Base-by-base conservation (phyloP, 2,888 invertebrate genomes). In the Trissolcus japonicus region DNA sequence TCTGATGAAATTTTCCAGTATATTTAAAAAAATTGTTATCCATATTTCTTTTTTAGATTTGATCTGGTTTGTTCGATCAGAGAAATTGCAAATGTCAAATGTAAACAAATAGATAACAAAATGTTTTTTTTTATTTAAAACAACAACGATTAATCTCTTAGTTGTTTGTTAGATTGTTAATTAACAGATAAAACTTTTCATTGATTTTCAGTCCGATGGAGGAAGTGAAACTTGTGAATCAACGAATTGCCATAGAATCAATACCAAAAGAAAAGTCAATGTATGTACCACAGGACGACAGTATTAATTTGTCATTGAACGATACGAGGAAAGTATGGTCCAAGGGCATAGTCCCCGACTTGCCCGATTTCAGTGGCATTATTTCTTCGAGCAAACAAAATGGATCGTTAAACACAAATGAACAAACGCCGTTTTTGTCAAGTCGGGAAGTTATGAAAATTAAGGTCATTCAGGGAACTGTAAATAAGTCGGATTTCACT, bases 361-460 rank as follows among this genome's bases (percentile, higher is more conserved):
- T 85, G 60, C 83, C 84, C 4, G 79, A 80, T 0, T 61, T 80
- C 11, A n/a, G n/a, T 1, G 74, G 78, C 25, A 56, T 77, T 25
- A 74, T 73, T 43, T 73, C 76, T 54, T 66, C 80, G 53, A 72
- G 71, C 67, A 80, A 83, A 66, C 74, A 79, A 51, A 82, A 83
- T 63, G 82, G 81, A 21, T 51, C 79, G 43, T 46, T 72, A 9
- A 65, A 51, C 51, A 40, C 51, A 11, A 79, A 80, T 2, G 74
- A 81, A 7, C 59, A 79, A 66, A 66, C 7, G 13, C n/a, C 69
- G 68, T 25, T 41, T n/a, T 50, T 82, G 6, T 78, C 67, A 25
- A 82, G 79, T 48, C 73, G 79, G 17, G 87, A 87, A 50, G 72
- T 69, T 9, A 81, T 84, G 78, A 88, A 88, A 66, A 79, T 88